Evolutionary conservation across 2,888 invertebrate species (phyloP).

Genomic region (Lymantria dispar): DNA sequence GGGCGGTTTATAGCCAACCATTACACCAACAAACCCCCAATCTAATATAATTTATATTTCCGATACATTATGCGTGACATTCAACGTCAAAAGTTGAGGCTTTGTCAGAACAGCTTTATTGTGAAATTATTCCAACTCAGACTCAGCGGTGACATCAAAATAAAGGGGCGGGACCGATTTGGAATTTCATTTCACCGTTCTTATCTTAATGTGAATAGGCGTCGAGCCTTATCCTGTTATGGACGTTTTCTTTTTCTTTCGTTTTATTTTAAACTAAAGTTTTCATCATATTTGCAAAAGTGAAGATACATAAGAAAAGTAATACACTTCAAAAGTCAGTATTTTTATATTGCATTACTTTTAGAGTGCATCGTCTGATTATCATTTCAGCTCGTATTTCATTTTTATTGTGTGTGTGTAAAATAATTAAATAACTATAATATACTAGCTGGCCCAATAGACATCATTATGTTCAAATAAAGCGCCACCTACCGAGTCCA

Average conservation of each 20-base stretch:
- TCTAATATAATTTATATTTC: constrained; percentile 71
- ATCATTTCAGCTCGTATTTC: too few species aligned
- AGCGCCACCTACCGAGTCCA: too few species aligned
- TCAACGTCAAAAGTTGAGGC: constrained; percentile 42
- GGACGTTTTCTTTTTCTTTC: constrained; percentile 36
- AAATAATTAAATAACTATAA: too few species aligned
- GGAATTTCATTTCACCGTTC: constrained; percentile 53
- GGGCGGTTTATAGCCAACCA: constrained; percentile 33
- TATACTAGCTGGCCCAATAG: too few species aligned
- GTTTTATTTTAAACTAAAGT: constrained; percentile 36
- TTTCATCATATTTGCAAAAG: constrained; percentile 5
- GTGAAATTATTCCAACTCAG: constrained; percentile 47
- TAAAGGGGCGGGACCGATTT: constrained; percentile 50
- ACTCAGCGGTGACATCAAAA: constrained; percentile 48
- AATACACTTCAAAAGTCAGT: too few species aligned
- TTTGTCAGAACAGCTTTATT: constrained; percentile 55
- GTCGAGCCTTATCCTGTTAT: constrained; percentile 34
- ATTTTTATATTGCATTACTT: too few species aligned
- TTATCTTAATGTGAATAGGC: constrained; percentile 56
- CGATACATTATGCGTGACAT: constrained; percentile 63
- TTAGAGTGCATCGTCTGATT: too few species aligned
- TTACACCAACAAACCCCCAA: constrained; percentile 54
- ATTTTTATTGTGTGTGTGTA: too few species aligned
- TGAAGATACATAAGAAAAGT: too few species aligned
- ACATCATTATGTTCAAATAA: too few species aligned